A percentile compares a stretch with the other conserved stretches of the same genome.
Evolutionary conservation across 1,140 invertebrate species (phyloP).

Genomic region (Megalopta genalis): DNA sequence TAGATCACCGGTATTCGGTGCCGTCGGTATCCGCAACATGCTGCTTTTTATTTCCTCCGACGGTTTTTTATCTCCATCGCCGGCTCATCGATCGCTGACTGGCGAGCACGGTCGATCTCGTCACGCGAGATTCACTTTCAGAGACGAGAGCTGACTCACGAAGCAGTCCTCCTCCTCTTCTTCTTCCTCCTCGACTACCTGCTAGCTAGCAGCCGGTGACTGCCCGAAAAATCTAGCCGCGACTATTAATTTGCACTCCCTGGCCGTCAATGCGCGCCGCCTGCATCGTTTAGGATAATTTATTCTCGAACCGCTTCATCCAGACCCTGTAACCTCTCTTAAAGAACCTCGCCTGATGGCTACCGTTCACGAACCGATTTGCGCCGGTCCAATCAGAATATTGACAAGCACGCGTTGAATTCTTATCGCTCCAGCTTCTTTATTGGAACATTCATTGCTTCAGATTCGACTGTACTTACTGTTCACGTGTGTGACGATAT

Average conservation of each 20-base stretch:
- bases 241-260: conserved; percentile 4
- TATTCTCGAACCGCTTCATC: neutral
- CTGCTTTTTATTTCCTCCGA: neutral
- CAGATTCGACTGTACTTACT: too few relatives aligned
- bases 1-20: conserved; percentile 47
- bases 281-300: conserved; percentile 2
- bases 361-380: neutral
- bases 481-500: too few relatives aligned
- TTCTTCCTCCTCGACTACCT: neutral
- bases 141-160: conserved; percentile 36
- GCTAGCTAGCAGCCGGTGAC: neutral
- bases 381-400: neutral
- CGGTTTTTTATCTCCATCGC: neutral
- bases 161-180: neutral
- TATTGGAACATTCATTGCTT: too few relatives aligned
- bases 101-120: conserved; percentile 23
- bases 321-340: neutral
- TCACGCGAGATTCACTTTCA: conserved; percentile 48
- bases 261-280: neutral
- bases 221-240: neutral
- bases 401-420: too few relatives aligned
- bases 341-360: neutral
- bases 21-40: conserved; percentile 29
- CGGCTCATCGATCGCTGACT: conserved; percentile 17
- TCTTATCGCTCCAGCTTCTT: too few relatives aligned